These are phyloP conservation scores for Lepus americanus DNA, from an alignment of 2,113 vertebrate genomes.

Conservation along the genomic window DNA sequence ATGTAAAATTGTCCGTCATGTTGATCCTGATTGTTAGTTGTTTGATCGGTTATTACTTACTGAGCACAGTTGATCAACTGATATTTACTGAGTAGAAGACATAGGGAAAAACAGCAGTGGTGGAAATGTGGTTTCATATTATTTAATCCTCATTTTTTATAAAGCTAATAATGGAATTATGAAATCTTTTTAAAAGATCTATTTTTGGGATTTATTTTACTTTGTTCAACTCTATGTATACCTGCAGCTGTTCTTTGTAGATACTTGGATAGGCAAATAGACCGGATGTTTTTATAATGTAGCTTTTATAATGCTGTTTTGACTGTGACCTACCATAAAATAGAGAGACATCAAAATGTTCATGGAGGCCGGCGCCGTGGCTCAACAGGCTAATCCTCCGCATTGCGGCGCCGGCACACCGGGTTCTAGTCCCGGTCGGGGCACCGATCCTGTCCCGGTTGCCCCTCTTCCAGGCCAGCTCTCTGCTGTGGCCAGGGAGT, in stretches of 20 bases:
- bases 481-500: no score
- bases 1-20: neutral
- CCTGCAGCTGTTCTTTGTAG: neutral
- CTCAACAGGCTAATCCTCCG: no score
- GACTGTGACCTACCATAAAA: neutral
- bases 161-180: slow-evolving; percentile 40
- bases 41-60: neutral
- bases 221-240: neutral
- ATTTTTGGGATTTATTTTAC: slow-evolving; percentile 9
- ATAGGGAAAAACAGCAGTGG: neutral
- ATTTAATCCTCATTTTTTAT: slow-evolving; percentile 27
- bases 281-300: slow-evolving; percentile 13
- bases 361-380: no score
- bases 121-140: neutral
- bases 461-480: no score
- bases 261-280: neutral
- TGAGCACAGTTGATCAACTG: neutral
- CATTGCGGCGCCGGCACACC: no score
- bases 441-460: no score
- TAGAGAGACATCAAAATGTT: no score
- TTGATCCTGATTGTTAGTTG: slow-evolving; percentile 23
- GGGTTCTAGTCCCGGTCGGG: no score
- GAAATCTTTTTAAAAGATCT: neutral
- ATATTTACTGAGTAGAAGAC: neutral
- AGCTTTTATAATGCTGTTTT: slow-evolving; percentile 25